Base-by-base conservation (phyloP, 2,888 invertebrate genomes). In the Drosophila greeni region DNA sequence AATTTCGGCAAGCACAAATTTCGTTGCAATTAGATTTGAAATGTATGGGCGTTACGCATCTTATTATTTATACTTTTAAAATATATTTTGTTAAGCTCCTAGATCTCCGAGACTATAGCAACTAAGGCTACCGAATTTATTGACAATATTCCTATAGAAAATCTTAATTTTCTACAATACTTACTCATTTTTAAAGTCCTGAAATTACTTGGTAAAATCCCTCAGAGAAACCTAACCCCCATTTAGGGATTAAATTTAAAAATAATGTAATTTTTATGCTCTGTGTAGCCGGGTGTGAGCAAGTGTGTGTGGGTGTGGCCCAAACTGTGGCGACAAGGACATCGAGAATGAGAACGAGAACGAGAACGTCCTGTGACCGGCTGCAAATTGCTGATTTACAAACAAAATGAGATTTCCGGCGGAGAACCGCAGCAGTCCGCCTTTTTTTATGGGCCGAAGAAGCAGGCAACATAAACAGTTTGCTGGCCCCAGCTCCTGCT, bases 331-430 rank as follows among this genome's bases (percentile, higher is more conserved):
- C 45, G 55, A 65, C 48, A 47, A 45, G 49, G 66, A 56, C 62
- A 67, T 67, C 65, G 70, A 71, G 70, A 39, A 26, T 42, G 54
- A 55, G 59, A 45, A 37, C 36, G 54, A 55, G 59, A 45, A 37
- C 36, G 64, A 55, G 70, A 66, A 68, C 69, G 70, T 74, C 71
- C 62, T 72, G 71, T 65, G 62, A 64, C 76, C 64, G 72, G 73
- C 68, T 72, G 75, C 70, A 74, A 84, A 85, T 82, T 85, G 77
- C 83, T 83, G 83, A 84, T 85, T 85, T 85, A 81, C 85, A 85
- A 84, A 85, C 81, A 84, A 84, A 85, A 84, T 77, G 73, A 79
- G 80, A 84, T 84, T 79, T 73, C 62, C 74, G 61, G 40, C 61
- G 61, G 48, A 43, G 62, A 62, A 62, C 62, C 62, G 62, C 62